phyloP scores from a whole-genome alignment of 37 sponge, comb jelly and placozoan genomes.

The Diacarnus erythraeanus region DNA sequence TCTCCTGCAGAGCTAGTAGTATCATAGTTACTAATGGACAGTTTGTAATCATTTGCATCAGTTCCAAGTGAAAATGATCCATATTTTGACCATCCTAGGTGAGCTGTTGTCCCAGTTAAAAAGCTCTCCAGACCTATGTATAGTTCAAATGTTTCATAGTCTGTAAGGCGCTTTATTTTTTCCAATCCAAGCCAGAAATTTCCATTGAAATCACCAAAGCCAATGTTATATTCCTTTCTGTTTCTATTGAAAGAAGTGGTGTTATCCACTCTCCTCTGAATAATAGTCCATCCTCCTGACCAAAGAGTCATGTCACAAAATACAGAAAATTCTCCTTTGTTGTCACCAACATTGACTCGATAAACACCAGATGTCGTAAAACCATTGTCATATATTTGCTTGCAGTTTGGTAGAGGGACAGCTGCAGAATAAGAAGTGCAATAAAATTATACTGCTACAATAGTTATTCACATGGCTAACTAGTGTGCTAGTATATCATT shows the following conservation, averaged over 20 bases:
- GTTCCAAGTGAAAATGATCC: constrained; percentile 26
- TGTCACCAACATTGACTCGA: constrained; percentile 7
- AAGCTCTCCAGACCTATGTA: constrained; percentile 33
- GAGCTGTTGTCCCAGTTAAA: neutral
- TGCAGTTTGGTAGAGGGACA: constrained; percentile 44
- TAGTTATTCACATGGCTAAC: constrained; percentile 2
- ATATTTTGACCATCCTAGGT: constrained; percentile 1
- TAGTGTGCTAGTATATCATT: neutral
- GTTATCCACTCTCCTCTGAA: constrained; percentile 41
- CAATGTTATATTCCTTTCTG: constrained; percentile 37
- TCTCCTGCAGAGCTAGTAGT: constrained; percentile 11
- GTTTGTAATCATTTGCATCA: constrained; percentile 15
- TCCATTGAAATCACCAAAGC: constrained; percentile 60
- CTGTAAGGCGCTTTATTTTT: constrained; percentile 50
- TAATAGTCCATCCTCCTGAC: constrained; percentile 67
- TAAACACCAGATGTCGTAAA: constrained; percentile 37
- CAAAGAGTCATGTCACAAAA: constrained; percentile 61
- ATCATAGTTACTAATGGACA: constrained; percentile 13
- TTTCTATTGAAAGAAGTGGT: constrained; percentile 19
- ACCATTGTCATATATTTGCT: constrained; percentile 41
- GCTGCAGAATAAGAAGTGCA: constrained; percentile 21
- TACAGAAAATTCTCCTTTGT: constrained; percentile 29
- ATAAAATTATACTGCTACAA: too few species aligned
- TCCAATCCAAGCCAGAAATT: constrained; percentile 78
- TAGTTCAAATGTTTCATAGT: constrained; percentile 21